phyloP scores from a whole-genome alignment of 2,113 vertebrate species.

The Tychaedon coryphoeus region DNA sequence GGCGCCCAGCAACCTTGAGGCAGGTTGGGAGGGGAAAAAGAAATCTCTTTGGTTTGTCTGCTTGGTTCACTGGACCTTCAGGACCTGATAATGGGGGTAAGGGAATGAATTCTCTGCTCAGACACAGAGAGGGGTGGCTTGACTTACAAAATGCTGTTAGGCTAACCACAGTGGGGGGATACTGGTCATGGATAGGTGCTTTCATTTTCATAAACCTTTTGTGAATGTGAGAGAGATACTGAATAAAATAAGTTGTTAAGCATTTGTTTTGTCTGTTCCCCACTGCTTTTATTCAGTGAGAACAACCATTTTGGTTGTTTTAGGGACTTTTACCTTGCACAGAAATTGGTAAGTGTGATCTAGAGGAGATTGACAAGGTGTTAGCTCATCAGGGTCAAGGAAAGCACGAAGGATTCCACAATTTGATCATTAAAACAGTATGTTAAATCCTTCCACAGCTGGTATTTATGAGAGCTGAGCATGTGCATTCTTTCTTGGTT shows the following conservation, averaged over 20 bases:
- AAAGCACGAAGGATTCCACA: background rate
- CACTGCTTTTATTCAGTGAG: background rate
- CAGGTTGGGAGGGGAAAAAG: background rate
- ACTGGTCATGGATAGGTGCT: accelerated
- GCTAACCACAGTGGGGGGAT: background rate
- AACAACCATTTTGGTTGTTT: background rate
- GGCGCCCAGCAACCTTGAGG: background rate
- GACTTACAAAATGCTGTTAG: background rate
- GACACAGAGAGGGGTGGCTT: background rate
- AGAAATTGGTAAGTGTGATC: background rate
- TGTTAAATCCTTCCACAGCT: background rate
- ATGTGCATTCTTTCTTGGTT: background rate
- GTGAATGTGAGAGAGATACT: background rate
- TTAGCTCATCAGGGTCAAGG: background rate
- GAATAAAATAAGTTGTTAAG: background rate
- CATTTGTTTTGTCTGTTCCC: background rate
- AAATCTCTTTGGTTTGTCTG: background rate
- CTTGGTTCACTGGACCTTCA: background rate
- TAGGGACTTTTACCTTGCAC: background rate
- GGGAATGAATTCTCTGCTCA: background rate
- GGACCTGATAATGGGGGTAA: background rate
- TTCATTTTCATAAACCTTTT: background rate
- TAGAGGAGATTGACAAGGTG: background rate
- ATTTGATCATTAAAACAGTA: background rate
- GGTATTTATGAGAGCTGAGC: background rate